Conservation (phyloP, 2,797 vertebrate genomes). For the Rhinogobio ventralis region DNA sequence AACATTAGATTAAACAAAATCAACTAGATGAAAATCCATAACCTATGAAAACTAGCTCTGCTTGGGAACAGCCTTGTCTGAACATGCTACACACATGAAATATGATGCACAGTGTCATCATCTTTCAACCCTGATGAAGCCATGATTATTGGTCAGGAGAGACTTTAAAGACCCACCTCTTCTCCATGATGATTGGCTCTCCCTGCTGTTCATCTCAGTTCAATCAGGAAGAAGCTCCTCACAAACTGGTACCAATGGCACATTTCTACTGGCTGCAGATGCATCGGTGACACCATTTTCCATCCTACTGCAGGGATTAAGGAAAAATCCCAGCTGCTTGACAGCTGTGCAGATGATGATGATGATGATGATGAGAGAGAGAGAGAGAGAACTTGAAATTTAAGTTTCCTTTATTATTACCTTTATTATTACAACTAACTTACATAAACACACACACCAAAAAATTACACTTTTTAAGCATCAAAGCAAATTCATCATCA, state of each 20-base stretch:
- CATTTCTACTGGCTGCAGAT: constrained; percentile 15
- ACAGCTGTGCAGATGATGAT: background rate
- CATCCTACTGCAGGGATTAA: constrained; percentile 18
- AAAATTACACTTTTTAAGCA: background rate
- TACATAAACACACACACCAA: background rate
- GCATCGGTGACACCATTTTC: constrained; percentile 23
- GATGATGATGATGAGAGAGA: background rate
- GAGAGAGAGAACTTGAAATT: background rate
- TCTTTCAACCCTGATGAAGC: constrained; percentile 1
- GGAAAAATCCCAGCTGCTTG: constrained; percentile 7
- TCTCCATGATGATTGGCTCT: constrained; percentile 32
- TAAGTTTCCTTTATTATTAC: too few relatives aligned
- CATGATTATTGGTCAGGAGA: constrained; percentile 31
- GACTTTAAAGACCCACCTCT: constrained; percentile 39
- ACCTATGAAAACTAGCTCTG: too few relatives aligned
- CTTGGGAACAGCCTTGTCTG: background rate
- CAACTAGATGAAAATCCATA: background rate
- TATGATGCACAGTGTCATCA: constrained; percentile 6
- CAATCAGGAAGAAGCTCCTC: constrained; percentile 17
- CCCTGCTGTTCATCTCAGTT: constrained; percentile 5
- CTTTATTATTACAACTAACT: background rate
- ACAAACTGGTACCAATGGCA: constrained; percentile 2
- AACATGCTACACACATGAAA: constrained; percentile 34
- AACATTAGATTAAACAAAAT: background rate
- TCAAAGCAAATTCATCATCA: background rate